phyloP scores from a whole-genome alignment of 2,797 vertebrate species.

The Sciurus vulgaris region DNA sequence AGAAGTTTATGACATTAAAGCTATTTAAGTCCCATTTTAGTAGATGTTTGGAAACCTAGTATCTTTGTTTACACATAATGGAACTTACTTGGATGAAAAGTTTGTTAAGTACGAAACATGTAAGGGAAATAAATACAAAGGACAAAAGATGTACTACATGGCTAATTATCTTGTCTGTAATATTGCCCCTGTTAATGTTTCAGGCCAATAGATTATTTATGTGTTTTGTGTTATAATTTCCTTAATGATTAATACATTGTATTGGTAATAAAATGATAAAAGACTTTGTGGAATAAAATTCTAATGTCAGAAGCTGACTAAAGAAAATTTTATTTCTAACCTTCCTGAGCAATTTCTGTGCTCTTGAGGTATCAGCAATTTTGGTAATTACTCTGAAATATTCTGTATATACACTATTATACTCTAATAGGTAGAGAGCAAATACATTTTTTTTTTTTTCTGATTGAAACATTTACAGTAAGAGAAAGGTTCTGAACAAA shows the following conservation, averaged over 20 bases:
- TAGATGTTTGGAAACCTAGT: neutral
- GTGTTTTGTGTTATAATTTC: constrained; percentile 18
- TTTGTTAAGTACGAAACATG: neutral
- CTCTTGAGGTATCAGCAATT: constrained; percentile 42
- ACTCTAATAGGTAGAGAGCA: neutral
- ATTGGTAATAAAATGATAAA: constrained; percentile 2
- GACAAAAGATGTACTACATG: neutral
- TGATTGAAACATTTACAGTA: constrained; percentile 30
- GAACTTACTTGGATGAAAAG: neutral
- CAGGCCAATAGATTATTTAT: neutral
- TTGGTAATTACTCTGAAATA: constrained; percentile 62
- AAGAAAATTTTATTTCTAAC: constrained; percentile 28
- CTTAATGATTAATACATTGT: neutral
- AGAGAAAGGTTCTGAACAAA: constrained; percentile 14
- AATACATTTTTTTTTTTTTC: neutral
- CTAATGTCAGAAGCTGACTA: constrained; percentile 20
- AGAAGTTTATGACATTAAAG: neutral
- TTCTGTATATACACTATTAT: neutral
- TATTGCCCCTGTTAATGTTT: neutral
- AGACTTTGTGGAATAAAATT: constrained; percentile 1
- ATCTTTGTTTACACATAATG: neutral
- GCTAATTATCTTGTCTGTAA: neutral
- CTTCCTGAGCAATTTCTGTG: constrained; percentile 2
- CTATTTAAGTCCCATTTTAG: constrained; percentile 6
- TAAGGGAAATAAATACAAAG: neutral